Evolutionary conservation across 2,797 vertebrate species (phyloP), one percentile per base, ranked within the genome.

Genomic region (Apogon talboti): DNA sequence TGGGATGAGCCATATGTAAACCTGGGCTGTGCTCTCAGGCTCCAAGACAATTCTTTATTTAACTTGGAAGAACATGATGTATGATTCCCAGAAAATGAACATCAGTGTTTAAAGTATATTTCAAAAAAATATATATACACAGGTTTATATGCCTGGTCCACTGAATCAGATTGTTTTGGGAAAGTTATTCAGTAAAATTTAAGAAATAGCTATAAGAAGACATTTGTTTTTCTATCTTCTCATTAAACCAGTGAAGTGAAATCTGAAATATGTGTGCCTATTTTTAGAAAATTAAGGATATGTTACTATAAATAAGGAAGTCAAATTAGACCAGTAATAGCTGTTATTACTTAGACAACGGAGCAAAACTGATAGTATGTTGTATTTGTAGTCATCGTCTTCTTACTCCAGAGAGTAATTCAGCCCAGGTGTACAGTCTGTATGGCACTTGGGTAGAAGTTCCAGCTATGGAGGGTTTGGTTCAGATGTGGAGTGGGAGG

Each of bases 1-100:
- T 48, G 64, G 71, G 61, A 41, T 49, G 82, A 80, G 79, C 77
- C 79, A 68, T 81, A 81, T 66, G 77, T 84, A 78, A 67, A 86
- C 81, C 47, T 80, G 82, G 83, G 81, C 73, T 86, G 83, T 19
- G 56, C 44, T 60, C 42, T 66, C 16, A 67, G 40, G 64, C 56
- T 66, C 24, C 53, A 15, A 47, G 13, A 13, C 9, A 56, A n/a
- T 15, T 2, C 28, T 53, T 58, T 28, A 11, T 53, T 55, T 30
- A 49, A 42, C 14, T 13, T 47, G 14, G 16, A 14, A 11, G 14
- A 38, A 6, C 42, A 12, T 43, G 4, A 11, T 7, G 44, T 71
- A 9, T 18, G 24, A 28, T 28, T 28, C 24, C 24, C 24, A 28
- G 4, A 28, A 28, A 28, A 28, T 28, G 19, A 21, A 21, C 19